Conservation (phyloP, 2,888 invertebrate genomes). For the Halocaridina rubra region DNA sequence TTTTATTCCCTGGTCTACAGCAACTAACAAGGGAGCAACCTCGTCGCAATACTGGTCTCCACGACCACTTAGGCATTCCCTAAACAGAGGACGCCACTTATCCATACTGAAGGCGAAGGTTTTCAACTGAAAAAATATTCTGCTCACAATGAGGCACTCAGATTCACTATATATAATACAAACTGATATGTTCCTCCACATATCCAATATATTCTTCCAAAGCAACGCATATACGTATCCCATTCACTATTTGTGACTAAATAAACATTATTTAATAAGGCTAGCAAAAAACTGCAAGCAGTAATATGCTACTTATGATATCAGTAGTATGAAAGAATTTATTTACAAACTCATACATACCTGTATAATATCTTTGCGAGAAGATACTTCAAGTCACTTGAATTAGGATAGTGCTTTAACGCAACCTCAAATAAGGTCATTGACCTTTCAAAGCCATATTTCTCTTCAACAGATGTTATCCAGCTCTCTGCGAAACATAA, state of each 20-base stretch:
- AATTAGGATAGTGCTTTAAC: slow-evolving; percentile 33
- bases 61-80: slow-evolving; percentile 45
- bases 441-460: slow-evolving; percentile 12
- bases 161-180: background rate
- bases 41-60: slow-evolving; percentile 56
- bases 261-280: background rate
- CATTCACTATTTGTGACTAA: background rate
- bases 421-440: slow-evolving; percentile 42
- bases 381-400: slow-evolving; percentile 34
- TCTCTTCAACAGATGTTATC: slow-evolving; percentile 39
- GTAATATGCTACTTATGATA: background rate
- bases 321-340: background rate
- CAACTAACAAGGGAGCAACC: slow-evolving; percentile 41
- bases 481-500: slow-evolving; percentile 27
- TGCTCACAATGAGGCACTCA: background rate
- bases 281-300: background rate
- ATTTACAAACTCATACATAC: slow-evolving; percentile 5
- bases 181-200: no score
- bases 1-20: slow-evolving; percentile 62
- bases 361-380: slow-evolving; percentile 49
- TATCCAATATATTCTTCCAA: no score
- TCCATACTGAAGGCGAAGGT: no score
- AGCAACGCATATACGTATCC: no score
- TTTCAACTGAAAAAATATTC: no score
- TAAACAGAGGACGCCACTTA: slow-evolving; percentile 49